phyloP scores from a whole-genome alignment of 2,888 invertebrate species.

The Polydrusus pterygomalis region DNA sequence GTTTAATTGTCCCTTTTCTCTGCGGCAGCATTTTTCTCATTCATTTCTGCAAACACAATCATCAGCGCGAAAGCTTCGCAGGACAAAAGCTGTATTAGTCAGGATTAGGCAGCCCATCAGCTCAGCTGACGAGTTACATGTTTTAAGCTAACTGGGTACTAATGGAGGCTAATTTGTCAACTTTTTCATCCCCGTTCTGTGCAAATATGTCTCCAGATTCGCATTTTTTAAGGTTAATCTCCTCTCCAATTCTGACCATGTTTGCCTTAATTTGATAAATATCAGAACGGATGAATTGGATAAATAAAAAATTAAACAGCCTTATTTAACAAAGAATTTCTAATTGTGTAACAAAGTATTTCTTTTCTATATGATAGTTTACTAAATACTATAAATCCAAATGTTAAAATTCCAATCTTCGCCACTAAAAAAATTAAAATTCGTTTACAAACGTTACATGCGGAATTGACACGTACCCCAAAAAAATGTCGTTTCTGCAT shows the following conservation, averaged over 20 bases:
- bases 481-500: no score
- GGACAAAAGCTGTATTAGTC: constrained; percentile 55
- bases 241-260: constrained; percentile 26
- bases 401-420: no score
- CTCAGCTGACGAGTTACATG: constrained; percentile 56
- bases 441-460: no score
- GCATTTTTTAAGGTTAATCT: constrained; percentile 37
- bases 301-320: background rate
- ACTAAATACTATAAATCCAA: no score
- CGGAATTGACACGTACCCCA: no score
- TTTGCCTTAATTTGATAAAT: constrained; percentile 22
- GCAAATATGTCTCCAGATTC: constrained; percentile 55
- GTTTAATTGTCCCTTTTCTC: constrained; percentile 18
- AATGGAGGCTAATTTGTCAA: constrained; percentile 55
- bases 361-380: no score
- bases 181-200: constrained; percentile 50
- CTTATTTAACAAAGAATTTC: no score
- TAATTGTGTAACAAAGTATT: no score
- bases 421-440: no score
- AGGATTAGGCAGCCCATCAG: constrained; percentile 52
- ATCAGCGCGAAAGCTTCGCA: constrained; percentile 48
- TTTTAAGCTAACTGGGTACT: constrained; percentile 57
- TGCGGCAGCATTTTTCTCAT: constrained; percentile 47
- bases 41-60: constrained; percentile 46
- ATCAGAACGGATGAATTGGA: background rate